A percentile compares a stretch with the other conserved stretches of the same genome.
Conservation (phyloP, 2,888 invertebrate genomes). For the Megaustenia siamemsis region DNA sequence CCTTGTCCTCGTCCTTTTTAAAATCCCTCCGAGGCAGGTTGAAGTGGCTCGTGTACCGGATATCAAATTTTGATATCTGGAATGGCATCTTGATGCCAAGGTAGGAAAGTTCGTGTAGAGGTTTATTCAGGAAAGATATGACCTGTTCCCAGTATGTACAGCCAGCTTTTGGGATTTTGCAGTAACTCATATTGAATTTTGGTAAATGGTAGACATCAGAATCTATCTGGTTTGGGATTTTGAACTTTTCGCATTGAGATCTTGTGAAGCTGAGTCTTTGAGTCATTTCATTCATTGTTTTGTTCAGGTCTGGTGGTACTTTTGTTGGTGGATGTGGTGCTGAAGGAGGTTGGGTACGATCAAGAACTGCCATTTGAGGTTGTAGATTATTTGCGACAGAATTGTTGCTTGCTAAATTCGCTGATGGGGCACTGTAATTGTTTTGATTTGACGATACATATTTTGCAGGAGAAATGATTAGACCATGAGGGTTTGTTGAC, state of each 20-base stretch:
- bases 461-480: not conserved
- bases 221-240: slow-evolving; percentile 47
- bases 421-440: no score
- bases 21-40: slow-evolving; percentile 43
- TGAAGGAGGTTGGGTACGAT: not conserved
- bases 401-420: not conserved
- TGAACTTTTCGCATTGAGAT: slow-evolving; percentile 39
- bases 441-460: no score
- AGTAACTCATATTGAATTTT: slow-evolving; percentile 43
- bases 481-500: no score
- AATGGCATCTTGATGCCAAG: slow-evolving; percentile 46
- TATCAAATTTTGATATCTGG: slow-evolving; percentile 53
- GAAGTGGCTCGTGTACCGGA: slow-evolving; percentile 53
- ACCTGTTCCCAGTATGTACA: slow-evolving; percentile 52
- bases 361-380: not conserved
- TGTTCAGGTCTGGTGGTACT: slow-evolving; percentile 41
- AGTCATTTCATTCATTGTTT: slow-evolving; percentile 8
- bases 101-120: slow-evolving; percentile 26
- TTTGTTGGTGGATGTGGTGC: slow-evolving; percentile 5
- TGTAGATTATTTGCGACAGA: not conserved
- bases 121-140: slow-evolving; percentile 43
- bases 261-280: slow-evolving; percentile 24
- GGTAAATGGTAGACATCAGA: slow-evolving; percentile 38
- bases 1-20: slow-evolving; percentile 21
- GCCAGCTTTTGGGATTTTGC: slow-evolving; percentile 50